Percentiles rank a stretch among this genome's conserved stretches.
phyloP scores from a whole-genome alignment of 2,113 vertebrate genomes.

The Xyrauchen texanus region DNA sequence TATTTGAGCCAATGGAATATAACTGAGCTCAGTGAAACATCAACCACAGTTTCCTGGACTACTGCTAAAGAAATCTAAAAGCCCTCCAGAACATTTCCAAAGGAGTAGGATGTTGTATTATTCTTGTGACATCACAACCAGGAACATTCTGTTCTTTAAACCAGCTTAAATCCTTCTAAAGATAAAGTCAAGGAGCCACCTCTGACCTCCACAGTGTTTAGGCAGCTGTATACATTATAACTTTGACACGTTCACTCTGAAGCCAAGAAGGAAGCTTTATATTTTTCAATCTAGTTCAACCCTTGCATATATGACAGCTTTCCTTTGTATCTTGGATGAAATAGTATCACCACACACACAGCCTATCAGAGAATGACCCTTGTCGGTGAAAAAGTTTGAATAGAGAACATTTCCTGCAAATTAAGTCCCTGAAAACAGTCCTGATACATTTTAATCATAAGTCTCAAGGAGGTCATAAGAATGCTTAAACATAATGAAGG shows the following conservation, averaged over 20 bases:
- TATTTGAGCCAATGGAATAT: neutral
- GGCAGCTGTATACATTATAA: conserved; percentile 5
- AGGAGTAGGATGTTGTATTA: conserved; percentile 37
- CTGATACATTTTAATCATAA: too few relatives aligned
- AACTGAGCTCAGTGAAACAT: too few relatives aligned
- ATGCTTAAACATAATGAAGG: too few relatives aligned
- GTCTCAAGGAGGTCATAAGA: too few relatives aligned
- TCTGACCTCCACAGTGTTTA: conserved; percentile 17
- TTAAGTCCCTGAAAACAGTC: too few relatives aligned
- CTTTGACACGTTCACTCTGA: conserved; percentile 15
- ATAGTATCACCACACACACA: neutral
- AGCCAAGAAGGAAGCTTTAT: conserved; percentile 1
- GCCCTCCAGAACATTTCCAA: neutral
- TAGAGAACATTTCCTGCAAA: too few relatives aligned
- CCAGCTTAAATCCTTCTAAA: conserved; percentile 26
- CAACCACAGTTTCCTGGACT: conserved; percentile 49
- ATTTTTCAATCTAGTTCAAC: conserved; percentile 8
- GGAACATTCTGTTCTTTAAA: conserved; percentile 49
- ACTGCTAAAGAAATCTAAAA: conserved; percentile 33
- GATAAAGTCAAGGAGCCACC: conserved; percentile 38
- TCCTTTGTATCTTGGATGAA: neutral
- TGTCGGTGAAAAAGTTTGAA: too few relatives aligned
- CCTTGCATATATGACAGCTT: neutral
- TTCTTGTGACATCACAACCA: conserved; percentile 2
- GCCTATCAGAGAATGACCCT: too few relatives aligned